Conservation (phyloP, 2,113 vertebrate genomes). For the Leiothrix lutea region DNA sequence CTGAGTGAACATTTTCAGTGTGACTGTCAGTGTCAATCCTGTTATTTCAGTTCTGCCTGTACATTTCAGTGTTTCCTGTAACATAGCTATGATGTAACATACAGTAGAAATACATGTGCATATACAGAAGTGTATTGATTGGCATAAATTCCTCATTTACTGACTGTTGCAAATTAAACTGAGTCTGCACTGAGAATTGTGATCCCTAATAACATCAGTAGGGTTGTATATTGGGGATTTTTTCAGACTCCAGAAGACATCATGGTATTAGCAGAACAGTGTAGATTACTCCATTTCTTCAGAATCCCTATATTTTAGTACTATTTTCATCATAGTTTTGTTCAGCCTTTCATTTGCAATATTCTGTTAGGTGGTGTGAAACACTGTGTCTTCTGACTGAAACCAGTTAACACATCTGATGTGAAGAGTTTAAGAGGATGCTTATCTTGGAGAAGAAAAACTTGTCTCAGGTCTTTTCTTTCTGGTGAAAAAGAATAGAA, state of each 20-base stretch:
- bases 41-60: background rate
- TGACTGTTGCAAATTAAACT: background rate
- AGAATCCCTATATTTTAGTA: background rate
- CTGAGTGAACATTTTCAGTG: background rate
- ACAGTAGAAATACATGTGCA: background rate
- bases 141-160: background rate
- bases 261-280: background rate
- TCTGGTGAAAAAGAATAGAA: background rate
- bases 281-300: background rate
- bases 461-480: background rate
- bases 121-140: background rate
- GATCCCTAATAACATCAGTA: background rate
- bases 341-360: background rate
- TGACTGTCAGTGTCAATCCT: background rate
- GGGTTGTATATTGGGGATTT: accelerated
- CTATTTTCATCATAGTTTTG: background rate
- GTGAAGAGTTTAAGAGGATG: background rate
- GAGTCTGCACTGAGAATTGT: background rate
- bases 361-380: background rate
- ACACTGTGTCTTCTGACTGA: background rate
- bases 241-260: background rate
- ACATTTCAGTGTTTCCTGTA: background rate
- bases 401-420: background rate
- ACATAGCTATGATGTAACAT: background rate
- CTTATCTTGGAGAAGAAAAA: background rate